Evolutionary conservation across 2,888 invertebrate genomes (phyloP), one percentile per base, ranked within the genome.

Genomic region (Pandemis corylana): DNA sequence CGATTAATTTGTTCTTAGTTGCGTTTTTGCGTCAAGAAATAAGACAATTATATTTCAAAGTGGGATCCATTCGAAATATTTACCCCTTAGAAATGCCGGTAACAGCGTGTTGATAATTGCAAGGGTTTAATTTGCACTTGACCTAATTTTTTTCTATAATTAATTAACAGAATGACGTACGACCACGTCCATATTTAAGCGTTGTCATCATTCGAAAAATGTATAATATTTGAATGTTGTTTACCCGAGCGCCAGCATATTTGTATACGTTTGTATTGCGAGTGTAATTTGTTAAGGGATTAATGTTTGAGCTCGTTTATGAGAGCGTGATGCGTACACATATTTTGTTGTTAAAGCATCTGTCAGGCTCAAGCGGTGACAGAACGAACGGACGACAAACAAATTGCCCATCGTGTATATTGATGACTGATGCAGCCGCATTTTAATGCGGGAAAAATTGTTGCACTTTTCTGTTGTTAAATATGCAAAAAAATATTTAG

Each of bases 351-450:
- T 87, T 89, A 51, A 64, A 61, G 88, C 89, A 92, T 93, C 90
- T 88, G 89, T 93, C 92, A 92, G 85, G 93, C 92, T 92, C 90
- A 92, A 90, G 89, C 83, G 87, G 88, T 87, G 90, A 90, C 91
- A 90, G 86, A 86, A 87, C 88, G 89, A 88, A 89, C 89, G 88
- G 88, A 86, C 85, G 85, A 85, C 84, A 82, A 86, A 90, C 88
- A 89, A 88, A 92, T 91, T 88, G 89, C 85, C 85, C 82, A 87
- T 88, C 90, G 90, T 91, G 89, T 90, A 88, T 90, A 90, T 90
- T 90, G 90, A 91, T 89, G 87, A 87, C 84, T 86, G 86, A 85
- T 84, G 83, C 78, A 79, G 81, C 78, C 82, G 84, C 83, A 83
- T 82, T 86, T 82, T 84, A 86, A 86, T 83, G 81, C 79, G 80